Base-by-base conservation (phyloP, 2,888 invertebrate species). In the Geotrupes spiniger region DNA sequence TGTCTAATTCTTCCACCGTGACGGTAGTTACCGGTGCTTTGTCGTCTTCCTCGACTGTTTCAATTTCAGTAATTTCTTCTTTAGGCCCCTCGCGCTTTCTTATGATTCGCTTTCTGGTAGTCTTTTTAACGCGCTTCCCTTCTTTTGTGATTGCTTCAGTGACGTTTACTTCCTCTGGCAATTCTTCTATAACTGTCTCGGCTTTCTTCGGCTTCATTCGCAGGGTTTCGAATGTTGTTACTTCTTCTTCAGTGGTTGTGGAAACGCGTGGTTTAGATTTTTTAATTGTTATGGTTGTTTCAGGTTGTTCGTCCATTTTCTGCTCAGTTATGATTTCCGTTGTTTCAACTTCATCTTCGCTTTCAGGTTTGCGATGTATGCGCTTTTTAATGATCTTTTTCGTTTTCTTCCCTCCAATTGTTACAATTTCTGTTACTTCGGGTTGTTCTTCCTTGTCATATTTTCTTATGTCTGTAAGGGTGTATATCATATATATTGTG, bases 281-380 rank as follows among this genome's bases (percentile, higher is more conserved):
- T 40, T 71, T 64, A 44, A 66, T 68, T 26, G 71, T 62, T 53
- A 75, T 69, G 2, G 72, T 56, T 43, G 72, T 64, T 61, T 74
- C 60, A 56, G 76, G 66, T 67, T 72, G 58, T 59, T 70, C 73
- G 31, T 75, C 73, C 51, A 74, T 74, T 56, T 73, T 74, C 54
- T 74, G 71, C 38, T 70, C 62, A 0, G 61, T 68, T 5, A 65
- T 60, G 8, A 59, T 57, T 48, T 59, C 53, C 5, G 56, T 58
- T 2, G 38, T 56, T 52, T 59, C 55, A 8, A 33, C 11, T 8
- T 44, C 43, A 44, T 60, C 47, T 6, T 51, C 53, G 33, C 57
- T 60, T 42, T 52, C 48, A 31, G 56, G 55, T 54, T 59, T 76
- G 43, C 63, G 66, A 14, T 69, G 59, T 1, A 63, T 47, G n/a